Percentiles rank a stretch among this genome's conserved stretches.
Conservation (phyloP, 2,888 invertebrate genomes). For the Tryphoninae sp. region DNA sequence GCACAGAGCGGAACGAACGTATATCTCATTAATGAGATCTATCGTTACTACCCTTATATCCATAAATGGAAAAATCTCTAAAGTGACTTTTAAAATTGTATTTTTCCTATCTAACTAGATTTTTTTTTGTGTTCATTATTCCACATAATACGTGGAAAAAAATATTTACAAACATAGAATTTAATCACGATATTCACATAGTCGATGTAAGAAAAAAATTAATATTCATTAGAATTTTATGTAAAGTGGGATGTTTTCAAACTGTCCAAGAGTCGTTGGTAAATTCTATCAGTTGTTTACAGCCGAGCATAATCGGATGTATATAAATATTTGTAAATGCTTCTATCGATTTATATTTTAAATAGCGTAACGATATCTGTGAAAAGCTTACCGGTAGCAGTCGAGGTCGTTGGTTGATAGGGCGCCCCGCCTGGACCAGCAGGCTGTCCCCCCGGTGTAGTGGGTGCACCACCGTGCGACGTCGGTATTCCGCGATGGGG, state of each 20-base stretch:
- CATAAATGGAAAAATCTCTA: background rate
- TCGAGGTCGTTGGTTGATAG: conserved; percentile 83
- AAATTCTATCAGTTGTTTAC: no score
- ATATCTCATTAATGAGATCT: conserved; percentile 26
- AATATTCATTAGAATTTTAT: no score
- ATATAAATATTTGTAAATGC: no score
- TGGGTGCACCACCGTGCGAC: conserved; percentile 84
- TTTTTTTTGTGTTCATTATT: no score
- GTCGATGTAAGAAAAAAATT: no score
- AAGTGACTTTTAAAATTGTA: background rate
- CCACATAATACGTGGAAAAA: no score
- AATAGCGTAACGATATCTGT: conserved; percentile 42
- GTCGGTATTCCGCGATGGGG: conserved; percentile 82
- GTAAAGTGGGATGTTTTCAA: no score
- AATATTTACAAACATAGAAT: no score
- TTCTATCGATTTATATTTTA: background rate
- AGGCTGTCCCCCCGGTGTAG: conserved; percentile 83
- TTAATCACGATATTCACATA: no score
- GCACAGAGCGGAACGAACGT: background rate
- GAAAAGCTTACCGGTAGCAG: conserved; percentile 84
- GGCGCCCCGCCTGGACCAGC: conserved; percentile 81
- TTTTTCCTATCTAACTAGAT: no score
- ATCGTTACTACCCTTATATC: conserved; percentile 1
- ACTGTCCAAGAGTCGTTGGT: no score
- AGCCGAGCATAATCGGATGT: no score